These are phyloP conservation scores for Leptinotarsa undecemlineata DNA, from an alignment of 1,140 invertebrate genomes.

Conservation along the genomic window DNA sequence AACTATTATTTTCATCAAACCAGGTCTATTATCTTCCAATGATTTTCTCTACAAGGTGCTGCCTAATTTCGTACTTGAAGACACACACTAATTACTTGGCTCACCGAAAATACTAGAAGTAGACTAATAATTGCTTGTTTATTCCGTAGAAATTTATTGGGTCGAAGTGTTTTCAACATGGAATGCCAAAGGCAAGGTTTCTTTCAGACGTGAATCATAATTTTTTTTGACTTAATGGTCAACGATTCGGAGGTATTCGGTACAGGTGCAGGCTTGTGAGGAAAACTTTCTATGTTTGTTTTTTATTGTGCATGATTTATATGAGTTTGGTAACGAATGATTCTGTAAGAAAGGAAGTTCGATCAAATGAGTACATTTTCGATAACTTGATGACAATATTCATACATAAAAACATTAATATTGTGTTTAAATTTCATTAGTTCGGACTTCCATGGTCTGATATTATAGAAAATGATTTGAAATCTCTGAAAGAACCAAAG, in stretches of 20 bases:
- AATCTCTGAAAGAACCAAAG: no score
- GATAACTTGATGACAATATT: no score
- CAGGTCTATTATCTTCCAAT: no score
- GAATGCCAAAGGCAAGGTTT: neutral
- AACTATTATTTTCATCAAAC: no score
- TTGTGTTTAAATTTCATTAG: no score
- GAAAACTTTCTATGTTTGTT: neutral
- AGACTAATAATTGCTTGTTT: constrained; percentile 1
- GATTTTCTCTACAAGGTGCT: neutral
- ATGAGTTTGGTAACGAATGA: no score
- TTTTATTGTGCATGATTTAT: no score
- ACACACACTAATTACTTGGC: neutral
- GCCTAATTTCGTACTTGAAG: neutral
- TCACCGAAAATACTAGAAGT: neutral
- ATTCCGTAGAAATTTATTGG: neutral
- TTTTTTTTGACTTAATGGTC: neutral
- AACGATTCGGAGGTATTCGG: constrained; percentile 1
- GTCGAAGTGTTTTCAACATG: neutral
- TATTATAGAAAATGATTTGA: no score
- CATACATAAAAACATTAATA: no score
- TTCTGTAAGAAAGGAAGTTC: no score
- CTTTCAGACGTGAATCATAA: neutral
- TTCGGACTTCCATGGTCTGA: no score
- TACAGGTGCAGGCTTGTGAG: neutral
- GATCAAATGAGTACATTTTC: no score